A percentile compares a stretch with the other conserved stretches of the same genome.
Conservation (phyloP, 1,140 invertebrate species). For the Chymomyza costata region DNA sequence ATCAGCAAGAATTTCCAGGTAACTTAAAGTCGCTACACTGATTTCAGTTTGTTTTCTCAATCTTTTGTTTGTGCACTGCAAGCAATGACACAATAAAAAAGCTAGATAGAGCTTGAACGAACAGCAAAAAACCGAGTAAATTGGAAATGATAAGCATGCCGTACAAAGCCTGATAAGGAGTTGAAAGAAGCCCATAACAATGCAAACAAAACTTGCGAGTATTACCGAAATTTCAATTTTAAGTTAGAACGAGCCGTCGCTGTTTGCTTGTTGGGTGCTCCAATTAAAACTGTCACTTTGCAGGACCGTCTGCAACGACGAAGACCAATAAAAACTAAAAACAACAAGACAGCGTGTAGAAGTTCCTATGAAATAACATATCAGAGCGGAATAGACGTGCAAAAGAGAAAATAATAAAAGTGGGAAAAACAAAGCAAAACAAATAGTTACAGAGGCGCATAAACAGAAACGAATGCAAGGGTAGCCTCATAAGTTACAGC, state of each 20-base stretch:
- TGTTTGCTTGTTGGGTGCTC: neutral
- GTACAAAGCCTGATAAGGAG: slow-evolving; percentile 22
- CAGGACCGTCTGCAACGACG: neutral
- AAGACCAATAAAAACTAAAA: neutral
- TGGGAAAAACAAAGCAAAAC: slow-evolving; percentile 26
- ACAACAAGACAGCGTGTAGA: neutral
- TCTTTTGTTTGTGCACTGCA: slow-evolving; percentile 53
- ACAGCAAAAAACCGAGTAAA: slow-evolving; percentile 27
- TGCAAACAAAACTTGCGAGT: slow-evolving; percentile 11
- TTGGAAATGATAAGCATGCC: slow-evolving; percentile 53
- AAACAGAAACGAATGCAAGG: too few species aligned
- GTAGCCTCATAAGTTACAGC: slow-evolving; percentile 32
- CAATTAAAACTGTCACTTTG: neutral
- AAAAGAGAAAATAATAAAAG: slow-evolving; percentile 27
- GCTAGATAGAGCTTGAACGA: slow-evolving; percentile 7
- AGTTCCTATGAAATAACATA: slow-evolving; percentile 36
- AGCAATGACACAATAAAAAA: slow-evolving; percentile 2
- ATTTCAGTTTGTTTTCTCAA: slow-evolving; percentile 65
- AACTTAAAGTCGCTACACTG: slow-evolving; percentile 4
- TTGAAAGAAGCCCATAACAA: slow-evolving; percentile 19
- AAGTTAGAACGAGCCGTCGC: neutral
- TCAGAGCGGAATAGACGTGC: slow-evolving; percentile 19
- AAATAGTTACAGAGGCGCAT: neutral
- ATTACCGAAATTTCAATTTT: slow-evolving; percentile 5
- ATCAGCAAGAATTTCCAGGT: slow-evolving; percentile 53